These are phyloP conservation scores for Acyrthosiphon pisum DNA, from an alignment of 1,140 invertebrate genomes.

Conservation along the genomic window DNA sequence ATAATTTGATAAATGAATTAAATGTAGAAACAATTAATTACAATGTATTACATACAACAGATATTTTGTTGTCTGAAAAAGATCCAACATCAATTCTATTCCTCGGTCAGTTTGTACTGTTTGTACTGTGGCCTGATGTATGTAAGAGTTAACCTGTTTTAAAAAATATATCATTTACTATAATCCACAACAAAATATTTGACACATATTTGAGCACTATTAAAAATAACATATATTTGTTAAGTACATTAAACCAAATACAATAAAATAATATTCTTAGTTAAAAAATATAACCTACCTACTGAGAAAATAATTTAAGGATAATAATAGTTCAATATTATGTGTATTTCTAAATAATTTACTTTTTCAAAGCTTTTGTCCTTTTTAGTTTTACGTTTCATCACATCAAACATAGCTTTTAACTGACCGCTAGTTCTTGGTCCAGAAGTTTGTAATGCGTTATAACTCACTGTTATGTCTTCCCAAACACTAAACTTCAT, in stretches of 20 bases:
- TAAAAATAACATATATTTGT: constrained; percentile 6
- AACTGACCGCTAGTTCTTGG: not conserved
- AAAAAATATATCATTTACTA: not conserved
- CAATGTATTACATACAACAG: not conserved
- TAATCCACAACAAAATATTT: not conserved
- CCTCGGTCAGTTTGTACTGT: not conserved
- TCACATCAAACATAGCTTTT: not conserved
- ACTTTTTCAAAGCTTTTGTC: constrained; percentile 1
- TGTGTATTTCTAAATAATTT: not conserved
- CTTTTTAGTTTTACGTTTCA: constrained; percentile 17
- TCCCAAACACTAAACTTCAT: not conserved
- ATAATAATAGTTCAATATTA: not conserved
- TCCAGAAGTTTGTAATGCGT: not conserved
- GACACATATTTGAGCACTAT: not conserved
- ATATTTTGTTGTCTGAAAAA: constrained; percentile 24
- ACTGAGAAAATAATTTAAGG: not conserved
- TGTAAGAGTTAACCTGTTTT: not conserved
- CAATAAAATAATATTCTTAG: not conserved
- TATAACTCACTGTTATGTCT: not conserved
- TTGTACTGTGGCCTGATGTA: not conserved
- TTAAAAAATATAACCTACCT: not conserved
- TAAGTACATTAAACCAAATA: constrained; percentile 9
- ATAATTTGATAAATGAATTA: too few relatives aligned
- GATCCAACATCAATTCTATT: not conserved
- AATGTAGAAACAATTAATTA: not conserved